Evolutionary conservation across 2,888 invertebrate genomes (phyloP).

Genomic region (Hirtodrosophila duncani): DNA sequence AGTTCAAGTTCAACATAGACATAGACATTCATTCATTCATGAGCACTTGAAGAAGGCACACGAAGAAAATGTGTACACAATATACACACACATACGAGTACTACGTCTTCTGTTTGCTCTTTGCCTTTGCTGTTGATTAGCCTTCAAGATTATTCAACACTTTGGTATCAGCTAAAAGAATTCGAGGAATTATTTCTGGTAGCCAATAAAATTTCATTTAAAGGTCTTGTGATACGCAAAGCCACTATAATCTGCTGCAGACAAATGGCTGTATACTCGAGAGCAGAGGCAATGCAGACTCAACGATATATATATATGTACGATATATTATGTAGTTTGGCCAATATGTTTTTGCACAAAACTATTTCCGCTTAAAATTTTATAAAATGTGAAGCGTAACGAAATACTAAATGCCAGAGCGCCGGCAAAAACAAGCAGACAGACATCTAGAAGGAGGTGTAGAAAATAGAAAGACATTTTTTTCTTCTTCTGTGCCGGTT

Average conservation of each 20-base stretch:
- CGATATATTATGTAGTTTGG: no score
- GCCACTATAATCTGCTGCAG: no score
- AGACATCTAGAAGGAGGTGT: conserved; percentile 18
- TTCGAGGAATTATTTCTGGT: conserved; percentile 33
- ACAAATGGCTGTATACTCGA: no score
- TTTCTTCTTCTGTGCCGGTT: conserved; percentile 7
- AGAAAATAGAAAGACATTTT: conserved; percentile 13
- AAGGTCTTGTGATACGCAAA: conserved; percentile 49
- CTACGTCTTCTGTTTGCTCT: no score
- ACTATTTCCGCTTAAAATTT: conserved; percentile 62
- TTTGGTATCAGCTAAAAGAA: conserved; percentile 11
- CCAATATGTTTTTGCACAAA: conserved; percentile 36
- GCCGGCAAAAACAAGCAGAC: conserved; percentile 37
- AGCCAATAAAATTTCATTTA: conserved; percentile 25
- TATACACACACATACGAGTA: background rate
- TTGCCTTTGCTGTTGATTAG: conserved; percentile 1
- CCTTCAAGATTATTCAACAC: conserved; percentile 14
- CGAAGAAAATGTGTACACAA: background rate
- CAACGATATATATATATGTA: conserved; percentile 1
- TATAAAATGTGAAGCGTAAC: conserved; percentile 9
- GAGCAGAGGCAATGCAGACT: no score
- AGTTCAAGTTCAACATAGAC: background rate
- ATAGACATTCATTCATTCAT: conserved; percentile 9
- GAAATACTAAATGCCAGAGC: conserved; percentile 18
- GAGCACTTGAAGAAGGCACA: no score